phyloP scores from a whole-genome alignment of 2,797 vertebrate genomes.

The Parauchenoglanis punctatus region DNA sequence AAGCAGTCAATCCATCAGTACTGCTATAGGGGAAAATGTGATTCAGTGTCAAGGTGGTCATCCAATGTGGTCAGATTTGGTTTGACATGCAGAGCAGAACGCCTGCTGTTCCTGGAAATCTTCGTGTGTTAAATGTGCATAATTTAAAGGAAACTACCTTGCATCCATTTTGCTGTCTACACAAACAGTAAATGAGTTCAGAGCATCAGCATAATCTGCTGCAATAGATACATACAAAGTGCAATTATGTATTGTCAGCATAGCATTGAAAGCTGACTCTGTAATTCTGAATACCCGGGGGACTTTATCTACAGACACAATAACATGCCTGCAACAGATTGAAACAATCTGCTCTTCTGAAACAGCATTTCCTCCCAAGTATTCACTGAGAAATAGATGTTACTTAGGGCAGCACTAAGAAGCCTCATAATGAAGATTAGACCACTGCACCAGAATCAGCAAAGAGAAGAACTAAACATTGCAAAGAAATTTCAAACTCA shows the following conservation, averaged over 20 bases:
- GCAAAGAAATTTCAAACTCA: neutral
- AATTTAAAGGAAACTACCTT: slow-evolving; percentile 7
- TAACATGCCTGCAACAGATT: slow-evolving; percentile 21
- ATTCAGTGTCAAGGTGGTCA: neutral
- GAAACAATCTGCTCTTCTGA: slow-evolving; percentile 5
- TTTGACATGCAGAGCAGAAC: neutral
- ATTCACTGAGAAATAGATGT: neutral
- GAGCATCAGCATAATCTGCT: slow-evolving; percentile 20
- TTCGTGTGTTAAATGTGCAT: neutral
- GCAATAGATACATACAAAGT: slow-evolving; percentile 12
- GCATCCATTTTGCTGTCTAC: slow-evolving; percentile 1
- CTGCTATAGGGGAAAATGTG: neutral
- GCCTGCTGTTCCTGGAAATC: neutral
- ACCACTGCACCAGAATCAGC: neutral
- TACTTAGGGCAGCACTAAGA: neutral
- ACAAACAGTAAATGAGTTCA: slow-evolving; percentile 11
- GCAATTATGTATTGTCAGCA: slow-evolving; percentile 28
- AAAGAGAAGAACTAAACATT: neutral
- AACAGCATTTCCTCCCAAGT: neutral
- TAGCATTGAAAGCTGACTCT: neutral
- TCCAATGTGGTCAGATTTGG: neutral
- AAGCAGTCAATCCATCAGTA: neutral
- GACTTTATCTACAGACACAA: slow-evolving; percentile 8
- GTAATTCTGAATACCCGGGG: slow-evolving; percentile 3
- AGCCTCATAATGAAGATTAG: neutral